A percentile compares a stretch with the other conserved stretches of the same genome.
phyloP scores from a whole-genome alignment of 1,140 invertebrate genomes.

The Kradibia gibbosae region DNA sequence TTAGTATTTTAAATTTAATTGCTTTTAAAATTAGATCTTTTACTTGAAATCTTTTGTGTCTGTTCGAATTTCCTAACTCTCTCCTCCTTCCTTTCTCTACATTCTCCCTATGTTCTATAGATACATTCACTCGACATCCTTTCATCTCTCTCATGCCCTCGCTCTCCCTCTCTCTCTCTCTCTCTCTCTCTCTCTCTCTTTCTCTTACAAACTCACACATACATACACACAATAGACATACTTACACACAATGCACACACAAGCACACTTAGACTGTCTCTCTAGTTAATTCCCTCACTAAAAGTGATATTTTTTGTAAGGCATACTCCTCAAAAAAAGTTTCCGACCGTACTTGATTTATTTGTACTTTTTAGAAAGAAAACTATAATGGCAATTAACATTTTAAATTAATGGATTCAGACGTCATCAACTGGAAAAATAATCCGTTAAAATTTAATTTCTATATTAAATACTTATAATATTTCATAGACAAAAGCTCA shows the following conservation, averaged over 20 bases:
- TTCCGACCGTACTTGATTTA: not conserved
- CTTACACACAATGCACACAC: too few species aligned
- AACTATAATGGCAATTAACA: too few species aligned
- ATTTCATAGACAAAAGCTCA: too few species aligned
- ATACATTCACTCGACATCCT: slow-evolving; percentile 13
- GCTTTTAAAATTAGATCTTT: not conserved
- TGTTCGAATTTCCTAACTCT: not conserved
- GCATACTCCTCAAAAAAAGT: not conserved
- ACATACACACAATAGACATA: too few species aligned
- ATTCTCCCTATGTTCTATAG: not conserved
- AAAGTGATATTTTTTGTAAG: not conserved
- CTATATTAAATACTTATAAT: too few species aligned
- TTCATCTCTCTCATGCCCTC: slow-evolving; percentile 9
- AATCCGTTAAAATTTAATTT: too few species aligned
- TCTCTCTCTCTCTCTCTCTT: not conserved
- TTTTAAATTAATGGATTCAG: too few species aligned
- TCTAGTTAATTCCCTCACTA: not conserved
- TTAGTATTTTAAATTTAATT: not conserved
- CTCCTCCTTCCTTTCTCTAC: slow-evolving; percentile 7
- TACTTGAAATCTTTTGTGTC: not conserved
- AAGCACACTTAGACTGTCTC: too few species aligned
- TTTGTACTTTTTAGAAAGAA: not conserved
- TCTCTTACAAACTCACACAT: too few species aligned
- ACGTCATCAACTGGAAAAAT: too few species aligned
- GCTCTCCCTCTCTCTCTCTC: too few species aligned